These are phyloP conservation scores for Grammomys dolichurus DNA, from an alignment of 2,113 vertebrate species.

Conservation along the genomic window DNA sequence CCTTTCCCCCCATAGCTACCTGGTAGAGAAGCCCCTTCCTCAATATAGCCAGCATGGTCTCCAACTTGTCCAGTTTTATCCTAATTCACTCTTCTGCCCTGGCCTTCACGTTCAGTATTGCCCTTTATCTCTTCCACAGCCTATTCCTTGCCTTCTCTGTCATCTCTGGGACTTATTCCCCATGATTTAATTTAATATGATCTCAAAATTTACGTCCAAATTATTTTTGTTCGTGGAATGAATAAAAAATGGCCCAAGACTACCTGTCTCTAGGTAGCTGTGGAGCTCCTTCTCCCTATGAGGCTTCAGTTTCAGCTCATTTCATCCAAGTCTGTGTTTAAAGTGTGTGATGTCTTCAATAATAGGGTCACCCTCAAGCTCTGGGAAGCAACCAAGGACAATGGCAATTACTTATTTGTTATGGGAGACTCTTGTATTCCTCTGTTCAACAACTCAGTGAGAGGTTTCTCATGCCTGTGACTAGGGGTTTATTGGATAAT, in stretches of 20 bases:
- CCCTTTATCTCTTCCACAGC: neutral
- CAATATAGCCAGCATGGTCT: conserved; percentile 2
- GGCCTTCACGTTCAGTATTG: neutral
- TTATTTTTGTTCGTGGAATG: neutral
- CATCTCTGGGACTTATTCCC: neutral
- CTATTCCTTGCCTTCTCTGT: neutral
- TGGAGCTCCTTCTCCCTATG: neutral
- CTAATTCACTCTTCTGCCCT: neutral
- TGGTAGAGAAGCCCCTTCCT: neutral
- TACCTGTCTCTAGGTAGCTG: neutral
- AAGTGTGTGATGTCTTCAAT: neutral
- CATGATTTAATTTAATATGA: neutral
- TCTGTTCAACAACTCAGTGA: neutral
- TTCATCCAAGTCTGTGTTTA: neutral
- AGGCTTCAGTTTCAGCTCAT: neutral
- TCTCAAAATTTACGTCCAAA: neutral
- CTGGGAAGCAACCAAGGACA: neutral
- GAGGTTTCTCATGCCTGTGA: neutral
- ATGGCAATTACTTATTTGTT: neutral
- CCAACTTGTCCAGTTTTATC: neutral
- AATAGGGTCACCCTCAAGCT: neutral
- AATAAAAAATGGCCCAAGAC: neutral
- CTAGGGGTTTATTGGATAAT: neutral
- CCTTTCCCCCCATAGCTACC: conserved; percentile 46
- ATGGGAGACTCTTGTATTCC: neutral